Evolutionary conservation across 2,113 vertebrate species (phyloP), one percentile per base, ranked within the genome.

Genomic region (Periophthalmodon schlosseri): DNA sequence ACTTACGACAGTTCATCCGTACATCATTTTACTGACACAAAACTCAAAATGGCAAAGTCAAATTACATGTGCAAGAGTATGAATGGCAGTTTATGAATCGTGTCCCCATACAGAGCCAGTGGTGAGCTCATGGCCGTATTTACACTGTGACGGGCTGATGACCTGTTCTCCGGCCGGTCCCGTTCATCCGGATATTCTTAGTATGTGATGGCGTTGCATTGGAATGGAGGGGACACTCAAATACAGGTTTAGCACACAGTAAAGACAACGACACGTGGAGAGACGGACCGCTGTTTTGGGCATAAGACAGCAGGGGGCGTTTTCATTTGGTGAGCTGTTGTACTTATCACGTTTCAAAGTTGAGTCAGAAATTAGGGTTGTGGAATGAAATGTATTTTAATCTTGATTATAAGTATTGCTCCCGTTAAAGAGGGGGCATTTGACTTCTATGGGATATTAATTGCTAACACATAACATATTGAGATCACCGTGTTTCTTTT

Each of bases 161-260:
- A 80, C 73, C 70, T 83, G 84, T 82, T 76, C 78, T 79, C 81
- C 75, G 52, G 56, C 74, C 70, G 75, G 73, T 78, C 72, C 67
- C 79, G 77, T 70, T 79, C 89, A 83, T 87, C 80, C 36, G 69
- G 73, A 60, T 60, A 28, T 60, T 60, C 11, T 60, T 60, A 60
- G 57, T 60, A 70, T 57, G 58, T 63, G 12, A 81, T 72, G 86
- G 84, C 79, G 70, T 87, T 79, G 78, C 68, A 52, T 75, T 87
- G 84, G 89, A 89, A 89, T 89, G 83, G 83, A 76, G 77, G 79
- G 60, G 65, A 78, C 10, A 16, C 64, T 58, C 66, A 73, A 72
- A 79, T 33, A 78, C 70, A 81, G 58, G 58, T 56, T 56, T 21
- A 44, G 57, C 49, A 66, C 81, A 46, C 66, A 69, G 49, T 49